Conservation (phyloP, 2,888 invertebrate genomes). For the Imbricaverruca yamaguchii region DNA sequence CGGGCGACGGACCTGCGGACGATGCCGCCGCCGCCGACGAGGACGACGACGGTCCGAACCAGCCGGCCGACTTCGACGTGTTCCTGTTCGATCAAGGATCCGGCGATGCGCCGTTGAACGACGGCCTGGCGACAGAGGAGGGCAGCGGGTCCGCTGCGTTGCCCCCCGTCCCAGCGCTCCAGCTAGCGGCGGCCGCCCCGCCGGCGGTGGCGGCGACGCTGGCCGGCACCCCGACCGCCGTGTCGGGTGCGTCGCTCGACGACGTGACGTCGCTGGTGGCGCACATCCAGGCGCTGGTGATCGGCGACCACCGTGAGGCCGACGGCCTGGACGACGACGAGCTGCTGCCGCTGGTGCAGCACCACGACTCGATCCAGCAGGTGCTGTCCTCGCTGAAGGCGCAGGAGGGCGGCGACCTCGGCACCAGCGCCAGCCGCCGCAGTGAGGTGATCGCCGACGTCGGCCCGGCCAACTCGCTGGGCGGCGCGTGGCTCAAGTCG, state of each 20-base stretch:
- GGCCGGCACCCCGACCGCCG: background rate
- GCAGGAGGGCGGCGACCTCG: background rate
- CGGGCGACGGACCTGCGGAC: no score
- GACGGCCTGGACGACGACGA: background rate
- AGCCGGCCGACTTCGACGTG: no score
- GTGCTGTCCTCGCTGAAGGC: background rate
- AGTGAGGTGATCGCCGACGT: background rate
- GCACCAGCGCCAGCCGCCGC: background rate
- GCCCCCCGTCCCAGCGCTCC: background rate
- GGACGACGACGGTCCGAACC: no score
- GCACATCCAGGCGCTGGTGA: background rate
- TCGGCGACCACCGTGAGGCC: background rate
- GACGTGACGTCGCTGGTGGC: background rate
- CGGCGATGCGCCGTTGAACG: no score
- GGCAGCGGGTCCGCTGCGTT: background rate
- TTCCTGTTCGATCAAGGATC: no score
- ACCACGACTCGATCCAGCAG: background rate
- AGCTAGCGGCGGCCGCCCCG: background rate
- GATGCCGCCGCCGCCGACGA: no score
- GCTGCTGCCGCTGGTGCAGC: conserved; percentile 12
- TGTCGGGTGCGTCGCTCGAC: background rate
- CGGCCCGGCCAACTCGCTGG: no score
- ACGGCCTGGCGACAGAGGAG: background rate
- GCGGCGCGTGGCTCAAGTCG: background rate
- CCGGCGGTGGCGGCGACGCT: background rate